phyloP scores from a whole-genome alignment of 2,888 invertebrate genomes.

The Galeruca laticollis region DNA sequence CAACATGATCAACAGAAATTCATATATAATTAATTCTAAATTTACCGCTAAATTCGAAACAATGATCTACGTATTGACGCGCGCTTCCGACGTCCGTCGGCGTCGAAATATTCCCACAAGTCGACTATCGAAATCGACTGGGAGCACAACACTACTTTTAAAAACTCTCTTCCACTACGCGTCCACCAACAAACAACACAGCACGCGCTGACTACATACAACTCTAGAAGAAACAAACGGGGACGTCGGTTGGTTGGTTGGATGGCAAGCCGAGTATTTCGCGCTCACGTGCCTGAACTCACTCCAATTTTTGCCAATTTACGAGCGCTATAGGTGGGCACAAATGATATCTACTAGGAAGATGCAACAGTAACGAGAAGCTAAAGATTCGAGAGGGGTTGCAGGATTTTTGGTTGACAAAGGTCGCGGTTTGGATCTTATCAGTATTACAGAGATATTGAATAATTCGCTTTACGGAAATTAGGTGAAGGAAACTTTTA shows the following conservation, averaged over 20 bases:
- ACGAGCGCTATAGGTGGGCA: slow-evolving; percentile 32
- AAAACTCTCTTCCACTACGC: slow-evolving; percentile 31
- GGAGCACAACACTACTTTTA: slow-evolving; percentile 40
- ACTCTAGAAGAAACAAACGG: slow-evolving; percentile 31
- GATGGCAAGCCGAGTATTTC: slow-evolving; percentile 15
- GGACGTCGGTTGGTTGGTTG: slow-evolving; percentile 1
- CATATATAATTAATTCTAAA: slow-evolving; percentile 21
- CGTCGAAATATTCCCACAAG: slow-evolving; percentile 14
- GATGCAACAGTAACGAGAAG: slow-evolving; percentile 19
- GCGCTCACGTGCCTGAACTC: slow-evolving; percentile 35
- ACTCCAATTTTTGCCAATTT: slow-evolving; percentile 38
- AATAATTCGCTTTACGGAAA: neutral
- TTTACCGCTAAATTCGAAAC: neutral
- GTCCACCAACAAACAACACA: slow-evolving; percentile 25
- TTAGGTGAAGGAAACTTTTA: no score
- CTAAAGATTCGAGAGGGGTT: slow-evolving; percentile 12
- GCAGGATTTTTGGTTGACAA: slow-evolving; percentile 20
- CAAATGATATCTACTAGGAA: slow-evolving; percentile 25
- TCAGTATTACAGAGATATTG: neutral
- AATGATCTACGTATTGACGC: neutral
- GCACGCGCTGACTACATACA: slow-evolving; percentile 39
- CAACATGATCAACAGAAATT: slow-evolving; percentile 27
- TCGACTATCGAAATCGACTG: slow-evolving; percentile 41
- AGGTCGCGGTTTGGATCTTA: slow-evolving; percentile 29
- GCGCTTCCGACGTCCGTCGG: slow-evolving; percentile 20